Percentiles rank a stretch among this genome's conserved stretches.
These are phyloP conservation scores for Zingel zingel DNA, from an alignment of 2,113 vertebrate species.

Conservation along the genomic window DNA sequence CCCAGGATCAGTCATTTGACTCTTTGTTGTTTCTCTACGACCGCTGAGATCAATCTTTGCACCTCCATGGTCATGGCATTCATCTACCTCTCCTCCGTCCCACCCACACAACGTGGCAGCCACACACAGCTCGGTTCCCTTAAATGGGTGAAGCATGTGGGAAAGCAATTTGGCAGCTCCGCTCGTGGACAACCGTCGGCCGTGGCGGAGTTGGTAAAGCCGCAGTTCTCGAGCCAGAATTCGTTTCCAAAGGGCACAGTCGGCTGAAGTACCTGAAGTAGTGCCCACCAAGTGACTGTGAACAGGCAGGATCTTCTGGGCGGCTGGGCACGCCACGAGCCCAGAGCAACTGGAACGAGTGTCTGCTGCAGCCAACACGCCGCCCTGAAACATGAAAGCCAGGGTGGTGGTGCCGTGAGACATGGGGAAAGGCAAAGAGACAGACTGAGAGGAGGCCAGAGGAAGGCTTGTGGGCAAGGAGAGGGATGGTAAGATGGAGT, in stretches of 20 bases:
- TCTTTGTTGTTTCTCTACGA: slow-evolving; percentile 26
- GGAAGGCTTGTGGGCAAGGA: slow-evolving; percentile 28
- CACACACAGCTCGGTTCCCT: slow-evolving; percentile 89
- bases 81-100: slow-evolving; percentile 79
- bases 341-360: slow-evolving; percentile 88
- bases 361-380: slow-evolving; percentile 89
- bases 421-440: slow-evolving; percentile 81
- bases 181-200: slow-evolving; percentile 81
- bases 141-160: slow-evolving; percentile 86
- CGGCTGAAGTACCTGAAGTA: slow-evolving; percentile 90
- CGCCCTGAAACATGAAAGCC: slow-evolving; percentile 87
- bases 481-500: slow-evolving; percentile 9
- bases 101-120: slow-evolving; percentile 90
- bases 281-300: slow-evolving; percentile 90
- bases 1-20: not conserved
- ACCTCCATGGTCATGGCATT: not conserved
- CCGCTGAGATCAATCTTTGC: slow-evolving; percentile 2
- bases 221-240: slow-evolving; percentile 86
- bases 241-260: slow-evolving; percentile 88
- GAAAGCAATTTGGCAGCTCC: slow-evolving; percentile 88
- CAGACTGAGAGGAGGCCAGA: slow-evolving; percentile 59
- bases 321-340: slow-evolving; percentile 85
- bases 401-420: slow-evolving; percentile 91
- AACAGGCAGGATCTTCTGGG: slow-evolving; percentile 88
- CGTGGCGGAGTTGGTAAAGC: slow-evolving; percentile 86